Evolutionary conservation across 1,140 invertebrate genomes (phyloP).

Genomic region (Zophobas morio): DNA sequence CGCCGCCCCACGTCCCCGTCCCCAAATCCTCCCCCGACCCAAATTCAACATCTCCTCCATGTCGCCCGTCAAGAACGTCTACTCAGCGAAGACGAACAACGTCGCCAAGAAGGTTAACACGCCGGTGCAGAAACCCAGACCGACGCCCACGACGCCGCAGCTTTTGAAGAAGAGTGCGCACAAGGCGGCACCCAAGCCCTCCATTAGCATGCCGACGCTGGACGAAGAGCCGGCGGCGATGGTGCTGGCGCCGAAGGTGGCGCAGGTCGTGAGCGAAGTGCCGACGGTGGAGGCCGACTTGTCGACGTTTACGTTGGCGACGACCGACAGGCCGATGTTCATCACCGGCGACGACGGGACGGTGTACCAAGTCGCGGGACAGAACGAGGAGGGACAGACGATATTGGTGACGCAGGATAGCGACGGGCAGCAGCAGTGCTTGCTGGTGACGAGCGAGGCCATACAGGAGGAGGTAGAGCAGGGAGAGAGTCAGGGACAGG

Average conservation of each 20-base stretch:
- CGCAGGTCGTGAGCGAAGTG: slow-evolving; percentile 31
- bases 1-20: slow-evolving; percentile 17
- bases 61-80: slow-evolving; percentile 49
- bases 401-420: slow-evolving; percentile 76
- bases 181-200: slow-evolving; percentile 51
- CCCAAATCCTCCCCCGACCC: slow-evolving; percentile 52
- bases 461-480: slow-evolving; percentile 66
- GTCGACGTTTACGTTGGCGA: slow-evolving; percentile 58
- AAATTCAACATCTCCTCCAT: slow-evolving; percentile 51
- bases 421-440: slow-evolving; percentile 79
- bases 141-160: not conserved
- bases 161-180: slow-evolving; percentile 27
- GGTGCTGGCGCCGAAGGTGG: slow-evolving; percentile 24
- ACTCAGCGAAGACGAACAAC: slow-evolving; percentile 46
- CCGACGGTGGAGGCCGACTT: slow-evolving; percentile 49
- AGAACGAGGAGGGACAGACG: slow-evolving; percentile 83
- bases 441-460: slow-evolving; percentile 77
- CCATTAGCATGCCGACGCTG: slow-evolving; percentile 63
- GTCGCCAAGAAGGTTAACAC: slow-evolving; percentile 56
- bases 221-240: slow-evolving; percentile 39
- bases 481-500: slow-evolving; percentile 19
- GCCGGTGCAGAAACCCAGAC: slow-evolving; percentile 50
- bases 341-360: slow-evolving; percentile 79
- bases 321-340: slow-evolving; percentile 72
- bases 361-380: slow-evolving; percentile 79